Evolutionary conservation across 2,888 invertebrate genomes (phyloP).

Genomic region (Andrena trimmerana): DNA sequence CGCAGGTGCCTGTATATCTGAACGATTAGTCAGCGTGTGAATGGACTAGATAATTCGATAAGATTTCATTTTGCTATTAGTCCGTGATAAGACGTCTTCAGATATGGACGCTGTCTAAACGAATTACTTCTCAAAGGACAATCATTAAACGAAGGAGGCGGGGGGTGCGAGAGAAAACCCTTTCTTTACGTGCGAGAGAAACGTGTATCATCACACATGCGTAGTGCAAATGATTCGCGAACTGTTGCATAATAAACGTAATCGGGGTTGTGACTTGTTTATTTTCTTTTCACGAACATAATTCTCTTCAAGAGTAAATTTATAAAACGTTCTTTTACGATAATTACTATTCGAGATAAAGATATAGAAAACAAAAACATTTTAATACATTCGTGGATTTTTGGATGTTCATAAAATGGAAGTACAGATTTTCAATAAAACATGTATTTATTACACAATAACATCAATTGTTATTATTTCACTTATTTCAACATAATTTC

Average conservation of each 20-base stretch:
- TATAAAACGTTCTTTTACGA: not conserved
- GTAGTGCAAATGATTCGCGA: not conserved
- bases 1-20: not conserved
- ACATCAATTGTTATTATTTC: not conserved
- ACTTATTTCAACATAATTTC: constrained; percentile 20
- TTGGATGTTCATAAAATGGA: not conserved
- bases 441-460: not conserved
- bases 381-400: too few relatives aligned
- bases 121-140: constrained; percentile 38
- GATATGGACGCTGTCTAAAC: constrained; percentile 41
- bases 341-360: not conserved
- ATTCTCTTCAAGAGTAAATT: not conserved
- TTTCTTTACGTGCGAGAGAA: not conserved
- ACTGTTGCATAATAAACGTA: not conserved
- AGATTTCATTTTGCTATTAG: constrained; percentile 60
- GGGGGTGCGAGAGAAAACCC: not conserved
- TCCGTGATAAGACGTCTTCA: constrained; percentile 66
- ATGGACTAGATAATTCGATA: constrained; percentile 73
- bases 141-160: constrained; percentile 20
- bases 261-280: not conserved
- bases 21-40: constrained; percentile 68
- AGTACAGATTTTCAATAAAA: not conserved
- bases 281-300: not conserved
- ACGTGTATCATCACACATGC: constrained; percentile 2
- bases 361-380: not conserved